Conservation (phyloP, 1,140 invertebrate genomes). For the Holcopasites calliopsidis region DNA sequence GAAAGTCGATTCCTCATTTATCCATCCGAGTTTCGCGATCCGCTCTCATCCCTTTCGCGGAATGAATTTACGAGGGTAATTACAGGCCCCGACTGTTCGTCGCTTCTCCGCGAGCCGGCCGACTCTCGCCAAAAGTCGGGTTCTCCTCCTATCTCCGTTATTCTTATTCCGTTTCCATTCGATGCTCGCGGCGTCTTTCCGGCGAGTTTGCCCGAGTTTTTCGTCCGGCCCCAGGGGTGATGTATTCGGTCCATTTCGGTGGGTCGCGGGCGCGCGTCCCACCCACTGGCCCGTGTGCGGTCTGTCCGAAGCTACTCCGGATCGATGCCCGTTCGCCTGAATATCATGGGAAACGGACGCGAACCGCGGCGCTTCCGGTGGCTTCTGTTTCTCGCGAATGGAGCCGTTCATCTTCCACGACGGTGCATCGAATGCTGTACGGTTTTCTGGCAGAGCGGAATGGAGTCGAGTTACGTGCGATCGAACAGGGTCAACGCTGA, state of each 20-base stretch:
- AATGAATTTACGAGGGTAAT: conserved; percentile 60
- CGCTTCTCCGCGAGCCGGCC: conserved; percentile 9
- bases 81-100: conserved; percentile 49
- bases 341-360: conserved; percentile 7
- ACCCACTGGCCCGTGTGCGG: background rate
- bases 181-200: background rate
- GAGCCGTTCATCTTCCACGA: conserved; percentile 4
- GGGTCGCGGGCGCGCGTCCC: background rate
- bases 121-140: background rate
- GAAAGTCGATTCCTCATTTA: conserved; percentile 27
- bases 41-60: background rate
- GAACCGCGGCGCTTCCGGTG: background rate
- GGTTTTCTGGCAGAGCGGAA: background rate
- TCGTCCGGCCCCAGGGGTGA: background rate
- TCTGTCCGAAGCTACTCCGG: background rate
- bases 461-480: background rate
- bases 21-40: background rate
- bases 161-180: conserved; percentile 12
- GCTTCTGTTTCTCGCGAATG: background rate
- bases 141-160: conserved; percentile 32
- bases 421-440: background rate
- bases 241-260: background rate
- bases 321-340: background rate
- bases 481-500: background rate
- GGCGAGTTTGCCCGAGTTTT: conserved; percentile 43